A percentile compares a stretch with the other conserved stretches of the same genome.
Conservation (phyloP, 2,888 invertebrate species). For the Aromia moschata region DNA sequence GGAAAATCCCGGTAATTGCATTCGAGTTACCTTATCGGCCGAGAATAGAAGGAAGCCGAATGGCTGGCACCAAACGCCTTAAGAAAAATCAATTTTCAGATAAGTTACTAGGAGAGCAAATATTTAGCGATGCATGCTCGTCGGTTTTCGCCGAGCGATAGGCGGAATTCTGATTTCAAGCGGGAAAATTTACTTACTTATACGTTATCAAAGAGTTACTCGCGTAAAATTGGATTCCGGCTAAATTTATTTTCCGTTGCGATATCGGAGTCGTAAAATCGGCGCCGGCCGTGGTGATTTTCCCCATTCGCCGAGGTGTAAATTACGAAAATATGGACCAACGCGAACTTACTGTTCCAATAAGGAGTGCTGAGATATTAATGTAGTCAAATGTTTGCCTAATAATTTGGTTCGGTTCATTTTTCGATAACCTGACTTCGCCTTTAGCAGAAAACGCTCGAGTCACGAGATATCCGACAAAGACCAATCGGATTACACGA, state of each 20-base stretch:
- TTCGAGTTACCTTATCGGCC: neutral
- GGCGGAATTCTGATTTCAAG: conserved; percentile 32
- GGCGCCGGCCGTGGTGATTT: neutral
- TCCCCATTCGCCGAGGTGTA: too few relatives aligned
- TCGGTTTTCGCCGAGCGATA: conserved; percentile 27
- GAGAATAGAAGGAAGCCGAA: conserved; percentile 12
- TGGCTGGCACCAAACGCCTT: conserved; percentile 30
- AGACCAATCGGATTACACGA: too few relatives aligned
- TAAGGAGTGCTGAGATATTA: too few relatives aligned
- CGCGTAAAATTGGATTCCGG: conserved; percentile 1
- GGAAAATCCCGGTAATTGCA: neutral
- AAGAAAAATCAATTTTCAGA: conserved; percentile 37
- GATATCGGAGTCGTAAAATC: neutral
- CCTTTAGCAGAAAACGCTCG: too few relatives aligned
- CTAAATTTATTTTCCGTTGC: conserved; percentile 3
- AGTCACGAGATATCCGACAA: too few relatives aligned
- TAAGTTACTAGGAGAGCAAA: conserved; percentile 36
- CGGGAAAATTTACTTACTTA: conserved; percentile 9
- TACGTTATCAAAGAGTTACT: conserved; percentile 15
- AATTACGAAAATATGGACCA: too few relatives aligned
- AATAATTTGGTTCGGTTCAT: too few relatives aligned
- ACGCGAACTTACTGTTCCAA: too few relatives aligned
- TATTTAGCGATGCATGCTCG: conserved; percentile 36
- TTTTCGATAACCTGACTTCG: too few relatives aligned
- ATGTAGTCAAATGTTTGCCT: too few relatives aligned